Evolutionary conservation across 2,797 vertebrate species (phyloP), one percentile per base, ranked within the genome.

Genomic region (Sebastes kiyomatsui): DNA sequence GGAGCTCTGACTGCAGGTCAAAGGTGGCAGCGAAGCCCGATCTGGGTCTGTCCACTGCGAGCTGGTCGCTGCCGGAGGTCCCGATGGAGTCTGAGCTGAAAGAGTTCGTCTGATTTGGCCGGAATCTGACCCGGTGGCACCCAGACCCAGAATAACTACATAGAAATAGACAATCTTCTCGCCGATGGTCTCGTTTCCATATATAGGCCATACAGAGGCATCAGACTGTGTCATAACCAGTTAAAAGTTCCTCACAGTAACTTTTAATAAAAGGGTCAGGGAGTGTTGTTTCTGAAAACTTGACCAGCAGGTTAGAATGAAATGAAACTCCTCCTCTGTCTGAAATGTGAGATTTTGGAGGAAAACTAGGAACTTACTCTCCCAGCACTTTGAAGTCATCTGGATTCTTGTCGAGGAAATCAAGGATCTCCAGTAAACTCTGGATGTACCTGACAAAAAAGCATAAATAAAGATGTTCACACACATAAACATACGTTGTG

Each of bases 341-440:
- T 38, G 35, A 22, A n/a, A 38, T 14, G 46, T 61, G 58, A 81
- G 9, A 4, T n/a, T 33, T 3, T 16, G 1, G 4, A 23, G n/a
- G n/a, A 59, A 62, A 69, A 59, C 54, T 7, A 27, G 20, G 56
- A 49, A 96, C 98, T 96, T 92, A 99, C 98, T 97, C 96, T 91
- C 88, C 96, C 65, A 99, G 91, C 3, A 96, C 96, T 73, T 89
- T 90, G 60, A 97, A 96, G 72, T 99, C 97, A 79, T 98, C 97
- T 0, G 98, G 96, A 90, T 96, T 97, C 90, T 93, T 96, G 85
- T 98, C 96, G 7, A 98, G 90, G 85, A 98, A 99, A 18, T 97
- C 96, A 81, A 99, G 97, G 88, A 99, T 97, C 80, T 99, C 98
- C 95, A 98, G 93, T 83, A 99, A 96, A 90, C 98, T 99, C 94